These are phyloP conservation scores for Poeciliopsis gracilis DNA, from an alignment of 2,797 vertebrate genomes.

Conservation along the genomic window DNA sequence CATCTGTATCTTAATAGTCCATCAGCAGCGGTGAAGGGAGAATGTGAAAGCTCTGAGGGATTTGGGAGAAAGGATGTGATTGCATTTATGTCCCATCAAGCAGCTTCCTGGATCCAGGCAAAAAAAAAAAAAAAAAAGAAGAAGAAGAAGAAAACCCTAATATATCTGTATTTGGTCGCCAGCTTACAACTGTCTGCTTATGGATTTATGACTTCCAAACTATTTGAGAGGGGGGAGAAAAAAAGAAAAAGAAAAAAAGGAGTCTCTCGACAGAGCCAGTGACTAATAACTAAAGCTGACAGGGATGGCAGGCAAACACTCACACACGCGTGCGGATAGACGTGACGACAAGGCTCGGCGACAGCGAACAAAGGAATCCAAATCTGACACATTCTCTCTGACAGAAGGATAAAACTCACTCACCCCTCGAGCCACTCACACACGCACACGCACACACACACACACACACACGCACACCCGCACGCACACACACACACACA, in stretches of 20 bases:
- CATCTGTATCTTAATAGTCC: conserved; percentile 73
- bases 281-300: conserved; percentile 86
- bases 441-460: conserved; percentile 46
- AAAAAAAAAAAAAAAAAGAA: conserved; percentile 38
- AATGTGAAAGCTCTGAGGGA: conserved; percentile 74
- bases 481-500: conserved; percentile 33
- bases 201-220: conserved; percentile 84
- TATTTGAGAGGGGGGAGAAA: conserved; percentile 56
- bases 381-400: conserved; percentile 82
- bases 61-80: conserved; percentile 78
- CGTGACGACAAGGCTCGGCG: conserved; percentile 67
- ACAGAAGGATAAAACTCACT: conserved; percentile 80
- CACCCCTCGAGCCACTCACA: conserved; percentile 66
- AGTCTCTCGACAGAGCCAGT: conserved; percentile 77
- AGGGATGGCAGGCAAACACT: conserved; percentile 73
- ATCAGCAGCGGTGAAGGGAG: conserved; percentile 65
- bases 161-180: conserved; percentile 82
- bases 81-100: conserved; percentile 81
- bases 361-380: conserved; percentile 79
- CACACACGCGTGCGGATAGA: conserved; percentile 56
- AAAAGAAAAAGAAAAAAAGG: conserved; percentile 33
- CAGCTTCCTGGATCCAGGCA: conserved; percentile 76
- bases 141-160: conserved; percentile 55
- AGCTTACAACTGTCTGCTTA: conserved; percentile 85
- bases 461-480: conserved; percentile 28